These are phyloP conservation scores for Tursiops truncatus DNA, from an alignment of 2,113 vertebrate genomes.

Conservation along the genomic window DNA sequence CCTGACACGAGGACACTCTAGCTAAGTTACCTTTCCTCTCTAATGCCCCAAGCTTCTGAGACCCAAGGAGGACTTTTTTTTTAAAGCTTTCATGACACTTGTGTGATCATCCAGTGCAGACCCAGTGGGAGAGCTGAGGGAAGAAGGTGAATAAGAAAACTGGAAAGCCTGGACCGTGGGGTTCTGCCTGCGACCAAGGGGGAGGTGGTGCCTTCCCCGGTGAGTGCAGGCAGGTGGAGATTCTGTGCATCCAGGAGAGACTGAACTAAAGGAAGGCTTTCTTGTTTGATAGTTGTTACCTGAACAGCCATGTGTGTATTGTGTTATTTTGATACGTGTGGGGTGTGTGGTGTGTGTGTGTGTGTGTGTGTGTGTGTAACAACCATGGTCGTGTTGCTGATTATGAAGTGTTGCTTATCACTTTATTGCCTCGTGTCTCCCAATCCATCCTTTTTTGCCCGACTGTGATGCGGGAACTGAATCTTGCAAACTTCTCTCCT, in stretches of 20 bases:
- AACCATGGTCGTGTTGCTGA: not conserved
- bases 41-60: not conserved
- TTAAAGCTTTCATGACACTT: not conserved
- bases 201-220: not conserved
- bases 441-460: too few species aligned
- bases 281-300: not conserved
- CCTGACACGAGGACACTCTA: not conserved
- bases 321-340: not conserved
- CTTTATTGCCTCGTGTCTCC: not conserved
- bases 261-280: not conserved
- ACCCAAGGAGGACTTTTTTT: not conserved
- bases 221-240: not conserved
- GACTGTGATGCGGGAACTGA: rapidly evolving
- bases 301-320: not conserved
- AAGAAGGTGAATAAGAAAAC: not conserved
- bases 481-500: not conserved
- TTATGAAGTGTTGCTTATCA: not conserved
- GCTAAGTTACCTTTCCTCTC: not conserved
- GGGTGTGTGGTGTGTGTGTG: too few species aligned
- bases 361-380: not conserved
- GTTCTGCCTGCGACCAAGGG: not conserved
- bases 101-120: not conserved
- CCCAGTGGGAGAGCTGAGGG: not conserved
- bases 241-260: not conserved
- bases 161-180: not conserved